Conservation (phyloP, 2,888 invertebrate species). For the Brachynemurus nebulosus region DNA sequence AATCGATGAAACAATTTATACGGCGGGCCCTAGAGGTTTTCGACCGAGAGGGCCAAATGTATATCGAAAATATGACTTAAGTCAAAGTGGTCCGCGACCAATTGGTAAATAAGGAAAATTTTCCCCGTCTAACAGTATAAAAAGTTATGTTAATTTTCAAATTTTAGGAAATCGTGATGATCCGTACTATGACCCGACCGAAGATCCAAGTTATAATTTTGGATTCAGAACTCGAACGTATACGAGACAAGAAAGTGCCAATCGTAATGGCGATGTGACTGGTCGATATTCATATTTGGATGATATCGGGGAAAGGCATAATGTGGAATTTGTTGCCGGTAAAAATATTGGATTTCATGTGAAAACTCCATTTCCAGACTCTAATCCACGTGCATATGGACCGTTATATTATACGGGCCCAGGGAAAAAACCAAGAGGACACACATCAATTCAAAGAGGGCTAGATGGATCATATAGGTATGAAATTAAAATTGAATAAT, state of each 20-base stretch:
- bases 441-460: conserved; percentile 56
- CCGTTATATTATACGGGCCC: conserved; percentile 49
- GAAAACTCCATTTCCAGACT: conserved; percentile 51
- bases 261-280: conserved; percentile 29
- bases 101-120: conserved; percentile 32
- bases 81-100: conserved; percentile 43
- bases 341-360: conserved; percentile 64
- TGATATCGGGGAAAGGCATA: conserved; percentile 61
- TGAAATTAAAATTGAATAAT: conserved; percentile 3
- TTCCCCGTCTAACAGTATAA: conserved; percentile 8
- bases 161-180: conserved; percentile 42
- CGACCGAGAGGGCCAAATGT: conserved; percentile 64
- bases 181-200: conserved; percentile 59
- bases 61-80: conserved; percentile 55
- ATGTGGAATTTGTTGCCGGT: conserved; percentile 63
- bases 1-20: conserved; percentile 55
- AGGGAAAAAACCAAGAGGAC: conserved; percentile 48
- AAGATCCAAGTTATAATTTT: conserved; percentile 62
- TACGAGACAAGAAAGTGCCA: conserved; percentile 45
- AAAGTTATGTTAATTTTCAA: neutral
- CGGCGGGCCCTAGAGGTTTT: conserved; percentile 65
- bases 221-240: conserved; percentile 52
- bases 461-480: conserved; percentile 59
- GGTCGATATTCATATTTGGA: conserved; percentile 59
- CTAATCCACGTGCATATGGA: conserved; percentile 46